Evolutionary conservation across 1,140 invertebrate species (phyloP).

Genomic region (Plodia interpunctella): DNA sequence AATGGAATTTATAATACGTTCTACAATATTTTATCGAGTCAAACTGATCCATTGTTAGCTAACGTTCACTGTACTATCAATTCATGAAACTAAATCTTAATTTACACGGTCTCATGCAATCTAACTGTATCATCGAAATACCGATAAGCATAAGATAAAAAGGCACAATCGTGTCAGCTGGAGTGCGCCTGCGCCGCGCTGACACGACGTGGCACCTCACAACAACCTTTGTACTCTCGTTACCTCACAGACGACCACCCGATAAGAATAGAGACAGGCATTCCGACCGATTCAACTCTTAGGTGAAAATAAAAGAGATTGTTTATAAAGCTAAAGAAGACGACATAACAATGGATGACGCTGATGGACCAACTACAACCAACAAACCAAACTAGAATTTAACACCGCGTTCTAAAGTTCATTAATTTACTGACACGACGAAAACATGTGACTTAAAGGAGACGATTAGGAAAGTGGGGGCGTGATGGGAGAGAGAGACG

Average conservation of each 20-base stretch:
- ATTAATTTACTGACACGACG: conserved; percentile 61
- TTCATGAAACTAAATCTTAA: not conserved
- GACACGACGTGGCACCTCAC: conserved; percentile 61
- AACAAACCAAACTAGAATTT: conserved; percentile 58
- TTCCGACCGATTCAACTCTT: conserved; percentile 70
- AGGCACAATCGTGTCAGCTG: conserved; percentile 48
- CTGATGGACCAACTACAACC: conserved; percentile 47
- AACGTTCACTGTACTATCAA: not conserved
- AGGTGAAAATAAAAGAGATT: conserved; percentile 74
- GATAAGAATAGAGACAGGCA: conserved; percentile 69
- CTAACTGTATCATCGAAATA: conserved; percentile 26
- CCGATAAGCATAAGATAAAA: conserved; percentile 31
- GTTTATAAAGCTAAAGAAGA: conserved; percentile 70
- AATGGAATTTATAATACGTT: too few relatives aligned
- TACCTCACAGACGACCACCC: conserved; percentile 62
- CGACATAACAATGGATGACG: conserved; percentile 70
- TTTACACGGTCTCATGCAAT: conserved; percentile 12
- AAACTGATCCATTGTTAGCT: not conserved
- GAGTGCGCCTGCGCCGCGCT: conserved; percentile 38
- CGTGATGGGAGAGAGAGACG: conserved; percentile 64
- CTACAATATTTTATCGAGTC: conserved; percentile 21
- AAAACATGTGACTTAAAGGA: conserved; percentile 71
- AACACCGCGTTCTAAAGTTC: conserved; percentile 62
- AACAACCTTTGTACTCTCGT: conserved; percentile 68
- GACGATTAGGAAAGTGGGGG: conserved; percentile 72